Evolutionary conservation across 2,797 vertebrate species (phyloP).

Genomic region (Microctenopoma lineatum): DNA sequence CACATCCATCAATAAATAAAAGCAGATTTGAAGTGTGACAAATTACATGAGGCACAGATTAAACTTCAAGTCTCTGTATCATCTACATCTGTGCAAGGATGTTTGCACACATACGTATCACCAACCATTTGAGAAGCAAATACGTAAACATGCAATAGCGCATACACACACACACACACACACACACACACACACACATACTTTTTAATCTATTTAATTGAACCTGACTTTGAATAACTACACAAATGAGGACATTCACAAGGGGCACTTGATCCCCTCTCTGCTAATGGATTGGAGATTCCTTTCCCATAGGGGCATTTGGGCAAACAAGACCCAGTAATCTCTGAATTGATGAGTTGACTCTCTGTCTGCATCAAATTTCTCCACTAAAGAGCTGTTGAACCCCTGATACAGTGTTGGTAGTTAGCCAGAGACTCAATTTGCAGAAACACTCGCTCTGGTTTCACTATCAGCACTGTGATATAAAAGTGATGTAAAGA

Average conservation of each 20-base stretch:
- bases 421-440: slow-evolving; percentile 76
- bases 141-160: slow-evolving; percentile 37
- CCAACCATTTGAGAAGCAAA: slow-evolving; percentile 27
- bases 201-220: slow-evolving; percentile 84
- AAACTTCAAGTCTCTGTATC: slow-evolving; percentile 6
- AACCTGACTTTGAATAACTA: slow-evolving; percentile 84
- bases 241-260: slow-evolving; percentile 85
- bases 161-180: slow-evolving; percentile 11
- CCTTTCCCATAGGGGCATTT: slow-evolving; percentile 79
- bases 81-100: neutral
- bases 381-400: slow-evolving; percentile 80
- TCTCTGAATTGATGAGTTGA: slow-evolving; percentile 83
- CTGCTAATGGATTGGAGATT: slow-evolving; percentile 85
- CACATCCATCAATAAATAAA: slow-evolving; percentile 10
- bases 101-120: neutral
- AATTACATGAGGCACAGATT: neutral
- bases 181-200: slow-evolving; percentile 43
- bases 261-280: slow-evolving; percentile 81
- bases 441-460: slow-evolving; percentile 67
- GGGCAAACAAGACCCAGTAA: slow-evolving; percentile 83
- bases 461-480: slow-evolving; percentile 56
- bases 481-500: slow-evolving; percentile 42
- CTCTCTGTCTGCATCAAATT: slow-evolving; percentile 80
- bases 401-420: slow-evolving; percentile 81
- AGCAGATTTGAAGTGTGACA: slow-evolving; percentile 4